These are phyloP conservation scores for Eumerus sabulonum DNA, from an alignment of 2,888 invertebrate species.

Conservation along the genomic window DNA sequence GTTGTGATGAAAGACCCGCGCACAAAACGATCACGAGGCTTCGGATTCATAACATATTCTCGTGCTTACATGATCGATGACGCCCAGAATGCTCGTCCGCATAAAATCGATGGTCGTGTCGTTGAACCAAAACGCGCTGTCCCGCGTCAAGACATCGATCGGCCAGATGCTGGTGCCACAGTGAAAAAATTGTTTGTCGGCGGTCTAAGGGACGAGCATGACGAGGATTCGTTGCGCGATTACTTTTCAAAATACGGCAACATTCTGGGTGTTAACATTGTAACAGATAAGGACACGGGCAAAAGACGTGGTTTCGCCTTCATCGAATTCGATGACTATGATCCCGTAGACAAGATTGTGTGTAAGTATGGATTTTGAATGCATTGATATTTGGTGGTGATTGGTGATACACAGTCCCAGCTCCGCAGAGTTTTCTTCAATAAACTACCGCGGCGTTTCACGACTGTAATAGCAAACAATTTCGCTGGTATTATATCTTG, in stretches of 20 bases:
- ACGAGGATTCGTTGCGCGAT: constrained; percentile 91
- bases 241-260: constrained; percentile 91
- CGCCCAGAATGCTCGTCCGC: constrained; percentile 93
- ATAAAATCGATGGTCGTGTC: constrained; percentile 93
- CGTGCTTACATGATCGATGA: constrained; percentile 97
- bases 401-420: constrained; percentile 75
- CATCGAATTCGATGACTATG: constrained; percentile 97
- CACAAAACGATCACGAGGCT: constrained; percentile 96
- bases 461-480: constrained; percentile 74
- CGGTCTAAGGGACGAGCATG: constrained; percentile 94
- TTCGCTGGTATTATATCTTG: constrained; percentile 74
- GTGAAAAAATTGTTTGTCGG: constrained; percentile 97
- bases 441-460: constrained; percentile 75
- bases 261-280: constrained; percentile 92
- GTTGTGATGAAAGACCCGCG: constrained; percentile 98
- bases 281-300: constrained; percentile 94
- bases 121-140: constrained; percentile 99
- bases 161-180: constrained; percentile 95
- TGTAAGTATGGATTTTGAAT: constrained; percentile 83
- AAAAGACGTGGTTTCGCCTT: constrained; percentile 97
- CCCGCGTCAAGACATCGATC: constrained; percentile 93
- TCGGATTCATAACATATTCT: constrained; percentile 98
- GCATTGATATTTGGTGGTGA: no score
- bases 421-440: constrained; percentile 74
- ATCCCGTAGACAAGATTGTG: constrained; percentile 97